Evolutionary conservation across 2,113 vertebrate genomes (phyloP).

Genomic region (Oophaga pumilio): DNA sequence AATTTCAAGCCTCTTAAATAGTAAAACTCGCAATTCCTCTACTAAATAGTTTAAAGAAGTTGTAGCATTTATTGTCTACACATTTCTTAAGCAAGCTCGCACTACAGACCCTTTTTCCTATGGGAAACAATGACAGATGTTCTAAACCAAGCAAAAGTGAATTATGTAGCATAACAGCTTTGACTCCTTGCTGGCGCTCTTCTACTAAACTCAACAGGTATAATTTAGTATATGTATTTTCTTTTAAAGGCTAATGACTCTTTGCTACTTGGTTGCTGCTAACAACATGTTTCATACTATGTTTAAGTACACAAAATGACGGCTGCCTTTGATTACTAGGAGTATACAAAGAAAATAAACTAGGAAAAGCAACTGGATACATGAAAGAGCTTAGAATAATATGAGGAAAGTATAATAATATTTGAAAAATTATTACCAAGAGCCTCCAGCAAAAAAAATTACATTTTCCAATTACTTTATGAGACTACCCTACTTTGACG

Average conservation of each 20-base stretch:
- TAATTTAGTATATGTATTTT: constrained; percentile 64
- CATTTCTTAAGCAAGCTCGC: background rate
- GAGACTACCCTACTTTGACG: background rate
- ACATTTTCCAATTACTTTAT: background rate
- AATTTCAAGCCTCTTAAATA: too few species aligned
- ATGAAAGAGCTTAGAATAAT: constrained; percentile 30
- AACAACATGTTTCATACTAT: constrained; percentile 60
- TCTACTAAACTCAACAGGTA: constrained; percentile 63
- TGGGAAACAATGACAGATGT: background rate
- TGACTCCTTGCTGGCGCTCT: constrained; percentile 66
- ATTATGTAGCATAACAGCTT: constrained; percentile 67
- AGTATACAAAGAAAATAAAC: constrained; percentile 14
- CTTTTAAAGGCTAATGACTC: constrained; percentile 14
- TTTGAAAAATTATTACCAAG: constrained; percentile 19
- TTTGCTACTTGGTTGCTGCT: background rate
- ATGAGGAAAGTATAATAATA: constrained; percentile 1
- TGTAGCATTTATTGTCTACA: background rate
- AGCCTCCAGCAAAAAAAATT: constrained; percentile 12
- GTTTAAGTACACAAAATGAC: constrained; percentile 65
- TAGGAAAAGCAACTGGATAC: constrained; percentile 8
- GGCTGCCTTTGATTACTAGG: constrained; percentile 34
- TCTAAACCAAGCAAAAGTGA: constrained; percentile 40
- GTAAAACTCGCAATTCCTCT: too few species aligned
- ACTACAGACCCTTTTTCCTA: background rate
- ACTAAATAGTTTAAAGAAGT: background rate